Evolutionary conservation across 1,140 invertebrate genomes (phyloP), one percentile per base, ranked within the genome.

Genomic region (Andricus grossulariae): DNA sequence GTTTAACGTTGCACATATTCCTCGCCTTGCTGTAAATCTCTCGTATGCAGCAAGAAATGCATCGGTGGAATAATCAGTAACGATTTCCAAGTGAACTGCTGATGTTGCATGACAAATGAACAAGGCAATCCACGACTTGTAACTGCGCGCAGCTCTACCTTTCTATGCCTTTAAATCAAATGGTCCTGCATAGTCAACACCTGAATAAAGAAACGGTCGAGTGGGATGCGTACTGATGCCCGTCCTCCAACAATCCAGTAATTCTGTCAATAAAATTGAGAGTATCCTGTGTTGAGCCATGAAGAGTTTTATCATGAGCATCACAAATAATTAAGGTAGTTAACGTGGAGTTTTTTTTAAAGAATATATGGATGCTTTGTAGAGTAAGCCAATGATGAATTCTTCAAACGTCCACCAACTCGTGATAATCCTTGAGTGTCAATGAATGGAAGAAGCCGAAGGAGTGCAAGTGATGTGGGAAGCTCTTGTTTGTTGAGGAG

Each of bases 51-150:
- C 19, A 0, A 92, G 51, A 73, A 91, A 92, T 8, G 83, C 83
- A 15, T 90, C 87, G 0, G 87, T 85, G 8, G 85, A 80, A 0
- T 90, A 66, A 75, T 89, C 85, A 2, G 79, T 79, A 0, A 91
- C 88, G 1, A 87, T 15, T 80, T 91, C 88, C 8, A 92, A 21
- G 52, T 91, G 90, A 0, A 89, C 76, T 16, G 89, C 88, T 60
- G 85, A 86, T 3, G 88, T 87, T 25, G 81, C 66, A 54, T 86
- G 74, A 66, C 86, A 88, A 0, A 88, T 76, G 74, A 81, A 76
- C 10, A 88, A 66, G 12, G 71, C 70, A 13, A 84, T 76, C 52
- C 84, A 88, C 8, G 74, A 80, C 79, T 87, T 87, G 15, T 54
- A 80, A 3, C 51, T 52, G 15, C 76, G 78, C 78, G 70, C 3